Evolutionary conservation across 2,888 invertebrate species (phyloP), one percentile per base, ranked within the genome.

Genomic region (Abscondita cerata): DNA sequence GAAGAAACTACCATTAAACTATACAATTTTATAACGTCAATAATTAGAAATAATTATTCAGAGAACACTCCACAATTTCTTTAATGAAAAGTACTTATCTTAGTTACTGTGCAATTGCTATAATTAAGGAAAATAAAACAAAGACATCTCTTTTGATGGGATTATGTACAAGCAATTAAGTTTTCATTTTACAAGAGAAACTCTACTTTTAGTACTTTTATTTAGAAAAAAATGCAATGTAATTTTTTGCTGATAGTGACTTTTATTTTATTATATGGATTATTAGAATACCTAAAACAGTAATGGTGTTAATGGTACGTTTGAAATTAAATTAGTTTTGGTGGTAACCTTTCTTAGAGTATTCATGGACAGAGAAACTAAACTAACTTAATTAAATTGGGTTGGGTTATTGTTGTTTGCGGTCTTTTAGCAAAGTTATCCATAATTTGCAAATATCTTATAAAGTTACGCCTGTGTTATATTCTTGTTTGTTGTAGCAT

Each of bases 331-430:
- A 44, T 44, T 16, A 44, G 44, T 44, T 44, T 44, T 44, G 44
- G 44, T 19, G 44, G 18, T 18, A 5, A 11, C 44, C 16, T 44
- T 44, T 16, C 44, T 44, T 44, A 44, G 15, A 44, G 44, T 19
- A 44, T 44, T 18, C 19, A 18, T 44, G 44, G 44, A 44, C 44
- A 44, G 11, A 4, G 44, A 44, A 18, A 44, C 36, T 36, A 36
- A 36, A 36, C 44, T 44, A 44, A 44, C 44, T 44, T 44, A 44
- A 44, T 44, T 44, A 44, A 44, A 44, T 44, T 44, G 44, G 44
- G 44, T 15, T 44, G 18, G 44, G 44, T 44, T 25, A 25, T 25
- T 11, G 44, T 44, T 44, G 44, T 44, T 44, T 44, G 44, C 11
- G 44, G 44, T 18, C 44, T 44, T 44, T 44, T 16, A n/a, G 18